Conservation (phyloP, 2,888 invertebrate species). For the Ferdinandea cuprea region DNA sequence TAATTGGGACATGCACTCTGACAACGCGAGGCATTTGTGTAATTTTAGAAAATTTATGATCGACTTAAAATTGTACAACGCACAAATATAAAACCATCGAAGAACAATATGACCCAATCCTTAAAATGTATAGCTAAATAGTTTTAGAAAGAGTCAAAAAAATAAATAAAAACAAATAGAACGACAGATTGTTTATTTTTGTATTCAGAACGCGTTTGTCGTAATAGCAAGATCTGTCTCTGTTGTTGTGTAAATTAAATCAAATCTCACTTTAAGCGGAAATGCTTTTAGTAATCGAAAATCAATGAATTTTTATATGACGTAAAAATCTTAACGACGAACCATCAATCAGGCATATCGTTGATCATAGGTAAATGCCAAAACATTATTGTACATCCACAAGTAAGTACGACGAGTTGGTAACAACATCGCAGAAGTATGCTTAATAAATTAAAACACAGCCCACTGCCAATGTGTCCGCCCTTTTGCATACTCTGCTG, state of each 20-base stretch:
- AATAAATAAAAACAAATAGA: no score
- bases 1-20: constrained; percentile 53
- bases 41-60: constrained; percentile 50
- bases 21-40: constrained; percentile 46
- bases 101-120: no score
- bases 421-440: constrained; percentile 1
- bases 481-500: neutral
- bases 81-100: neutral
- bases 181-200: no score
- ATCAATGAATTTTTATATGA: neutral
- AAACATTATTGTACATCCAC: neutral
- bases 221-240: no score
- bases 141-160: no score
- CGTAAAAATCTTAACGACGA: neutral
- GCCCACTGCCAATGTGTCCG: neutral
- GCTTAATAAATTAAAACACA: neutral
- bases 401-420: no score
- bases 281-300: no score
- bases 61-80: constrained; percentile 2
- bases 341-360: neutral
- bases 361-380: neutral
- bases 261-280: no score
- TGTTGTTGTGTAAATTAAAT: no score
- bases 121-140: no score
- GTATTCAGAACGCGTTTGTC: no score